Evolutionary conservation across 2,113 vertebrate species (phyloP), one percentile per base, ranked within the genome.

Genomic region (Gasterosteus aculeatus): DNA sequence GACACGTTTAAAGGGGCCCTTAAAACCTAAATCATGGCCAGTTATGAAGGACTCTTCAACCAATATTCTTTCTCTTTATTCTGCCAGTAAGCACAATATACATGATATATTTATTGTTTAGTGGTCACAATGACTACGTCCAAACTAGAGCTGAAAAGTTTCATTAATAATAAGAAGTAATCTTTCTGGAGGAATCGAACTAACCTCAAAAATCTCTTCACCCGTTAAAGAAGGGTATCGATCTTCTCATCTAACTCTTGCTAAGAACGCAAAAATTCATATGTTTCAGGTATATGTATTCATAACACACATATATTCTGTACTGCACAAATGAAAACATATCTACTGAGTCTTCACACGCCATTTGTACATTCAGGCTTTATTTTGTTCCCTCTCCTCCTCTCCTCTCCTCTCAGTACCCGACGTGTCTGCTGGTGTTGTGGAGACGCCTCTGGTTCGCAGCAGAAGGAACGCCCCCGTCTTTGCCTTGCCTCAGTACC

Each of bases 401-500:
- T 41, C 19, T 59, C 18, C 15, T 63, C 18, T 22, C 53, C 12
- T 29, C 38, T 54, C 76, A 87, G 79, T 66, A 33, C n/a, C 69
- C 26, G 83, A 85, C 1, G 58, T 69, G 70, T 84, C 82, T 58
- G 80, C 69, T 42, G 90, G 89, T 59, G 88, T 84, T 69, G 76
- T 92, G 64, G 86, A 82, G 47, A 91, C 82, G 54, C 80, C 82
- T 51, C 79, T 92, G 35, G 81, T 81, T 31, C 95, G 94, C 19
- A 91, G 85, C 82, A 93, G 84, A 58, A 93, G 95, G 75, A 94
- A 93, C 19, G 15, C 86, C 46, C 81, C 77, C 0, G 15, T 80
- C n/a, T 3, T 91, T 10, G 41, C 88, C 29, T 18, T 88, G 71
- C 92, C 89, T 18, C 88, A 92, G 77, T 89, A 92, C 84, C 84